Conservation (phyloP, 2,113 vertebrate genomes). For the Catharus fuscescens region DNA sequence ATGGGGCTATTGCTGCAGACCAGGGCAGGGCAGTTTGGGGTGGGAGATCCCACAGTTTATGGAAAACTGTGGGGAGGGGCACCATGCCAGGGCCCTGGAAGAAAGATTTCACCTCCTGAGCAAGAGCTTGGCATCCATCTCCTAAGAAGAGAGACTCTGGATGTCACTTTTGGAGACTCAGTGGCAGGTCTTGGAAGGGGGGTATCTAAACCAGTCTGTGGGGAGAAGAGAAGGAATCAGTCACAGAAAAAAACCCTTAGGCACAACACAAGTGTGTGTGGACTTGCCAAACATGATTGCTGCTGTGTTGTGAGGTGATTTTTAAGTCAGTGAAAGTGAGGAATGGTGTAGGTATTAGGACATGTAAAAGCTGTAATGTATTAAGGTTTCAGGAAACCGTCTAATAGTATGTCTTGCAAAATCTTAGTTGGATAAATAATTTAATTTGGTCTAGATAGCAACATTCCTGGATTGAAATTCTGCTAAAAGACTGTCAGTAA, state of each 20-base stretch:
- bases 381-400: slow-evolving; percentile 40
- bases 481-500: slow-evolving; percentile 34
- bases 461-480: slow-evolving; percentile 31
- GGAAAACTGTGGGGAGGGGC: background rate
- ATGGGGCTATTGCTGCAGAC: background rate
- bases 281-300: background rate
- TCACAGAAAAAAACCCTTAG: background rate
- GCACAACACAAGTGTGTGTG: background rate
- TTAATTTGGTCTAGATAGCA: slow-evolving; percentile 43
- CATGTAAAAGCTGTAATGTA: slow-evolving; percentile 5
- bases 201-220: background rate
- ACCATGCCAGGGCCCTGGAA: background rate
- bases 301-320: background rate
- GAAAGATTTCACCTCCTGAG: background rate
- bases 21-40: background rate
- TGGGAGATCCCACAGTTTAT: background rate
- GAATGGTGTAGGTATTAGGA: background rate
- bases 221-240: background rate
- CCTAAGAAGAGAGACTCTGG: background rate
- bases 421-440: slow-evolving; percentile 63
- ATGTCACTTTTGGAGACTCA: background rate
- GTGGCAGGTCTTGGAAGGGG: background rate
- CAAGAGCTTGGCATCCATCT: background rate
- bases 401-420: slow-evolving; percentile 23
- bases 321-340: background rate